Evolutionary conservation across 2,113 vertebrate species (phyloP), one percentile per base, ranked within the genome.

Genomic region (Odocoileus virginianus): DNA sequence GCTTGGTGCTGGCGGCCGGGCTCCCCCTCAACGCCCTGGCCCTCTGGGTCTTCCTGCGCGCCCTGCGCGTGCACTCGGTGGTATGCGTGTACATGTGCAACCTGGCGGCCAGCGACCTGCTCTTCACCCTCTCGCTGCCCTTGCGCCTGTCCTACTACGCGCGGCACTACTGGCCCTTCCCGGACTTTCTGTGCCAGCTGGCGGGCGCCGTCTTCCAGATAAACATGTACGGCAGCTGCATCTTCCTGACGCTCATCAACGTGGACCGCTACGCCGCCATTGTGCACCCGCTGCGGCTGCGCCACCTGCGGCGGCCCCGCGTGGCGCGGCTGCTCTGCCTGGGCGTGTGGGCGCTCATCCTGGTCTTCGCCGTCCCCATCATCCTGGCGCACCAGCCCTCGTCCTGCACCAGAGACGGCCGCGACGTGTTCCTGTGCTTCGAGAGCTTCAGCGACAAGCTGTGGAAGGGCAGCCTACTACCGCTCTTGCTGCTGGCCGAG

Each of bases 181-280:
- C 99, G 0, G 93, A 91, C 61, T 94, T 98, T 55, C 96, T 99
- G 94, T 99, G 99, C 96, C 99, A 98, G 89, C 96, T 98, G 17
- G 98, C 99, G 2, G 99, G 99, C 6, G 99, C 99, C 15, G 98
- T 99, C 96, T 99, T 99, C 98, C 99, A 99, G 98, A 99, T 99
- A 90, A 99, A 99, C 96, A 99, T 99, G 98, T 99, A 99, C 0
- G 99, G 99, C 33, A 99, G 99, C 98, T 99, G 99, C 94, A 98
- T 99, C 28, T 99, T 99, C 98, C 99, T 99, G 79, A 98, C 98
- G 71, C 99, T 99, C 94, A 98, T 99, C 97, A 99, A 99, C 89
- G 91, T 99, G 95, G 99, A 99, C 96, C 99, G 99, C 85, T 99
- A 99, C 0, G 15, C 98, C 3, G 99, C 99, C 87, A 99, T 99